These are phyloP conservation scores for Drosophila planitibia DNA, from an alignment of 2,888 invertebrate genomes.

Conservation along the genomic window DNA sequence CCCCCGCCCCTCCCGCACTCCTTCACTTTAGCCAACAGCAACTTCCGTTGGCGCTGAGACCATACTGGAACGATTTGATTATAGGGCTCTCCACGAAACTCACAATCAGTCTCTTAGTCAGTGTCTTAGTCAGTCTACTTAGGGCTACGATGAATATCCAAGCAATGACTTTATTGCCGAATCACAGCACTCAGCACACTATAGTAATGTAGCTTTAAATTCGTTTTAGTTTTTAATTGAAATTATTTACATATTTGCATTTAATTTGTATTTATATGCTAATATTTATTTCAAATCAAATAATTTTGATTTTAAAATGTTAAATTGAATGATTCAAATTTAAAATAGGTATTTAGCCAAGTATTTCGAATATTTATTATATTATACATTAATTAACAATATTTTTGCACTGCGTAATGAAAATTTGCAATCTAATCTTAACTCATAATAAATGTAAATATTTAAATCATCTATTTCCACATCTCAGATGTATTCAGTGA, in stretches of 20 bases:
- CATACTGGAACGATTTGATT: slow-evolving; percentile 20
- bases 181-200: not conserved
- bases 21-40: slow-evolving; percentile 33
- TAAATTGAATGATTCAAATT: not conserved
- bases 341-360: not conserved
- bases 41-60: slow-evolving; percentile 54
- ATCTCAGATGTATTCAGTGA: slow-evolving; percentile 2
- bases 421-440: slow-evolving; percentile 1
- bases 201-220: not conserved
- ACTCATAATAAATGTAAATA: not conserved
- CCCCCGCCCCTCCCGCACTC: not conserved
- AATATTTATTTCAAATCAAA: not conserved
- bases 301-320: not conserved
- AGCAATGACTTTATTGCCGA: not conserved
- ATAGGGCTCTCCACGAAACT: not conserved
- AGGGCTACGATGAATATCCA: not conserved
- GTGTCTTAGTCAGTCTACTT: not conserved
- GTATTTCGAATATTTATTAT: not conserved
- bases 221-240: not conserved
- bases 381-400: not conserved
- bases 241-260: not conserved
- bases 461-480: not conserved
- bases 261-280: not conserved
- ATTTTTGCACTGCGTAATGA: not conserved
- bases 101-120: not conserved